phyloP scores from a whole-genome alignment of 2,888 invertebrate species.

The Tenthredo scrophulariae region DNA sequence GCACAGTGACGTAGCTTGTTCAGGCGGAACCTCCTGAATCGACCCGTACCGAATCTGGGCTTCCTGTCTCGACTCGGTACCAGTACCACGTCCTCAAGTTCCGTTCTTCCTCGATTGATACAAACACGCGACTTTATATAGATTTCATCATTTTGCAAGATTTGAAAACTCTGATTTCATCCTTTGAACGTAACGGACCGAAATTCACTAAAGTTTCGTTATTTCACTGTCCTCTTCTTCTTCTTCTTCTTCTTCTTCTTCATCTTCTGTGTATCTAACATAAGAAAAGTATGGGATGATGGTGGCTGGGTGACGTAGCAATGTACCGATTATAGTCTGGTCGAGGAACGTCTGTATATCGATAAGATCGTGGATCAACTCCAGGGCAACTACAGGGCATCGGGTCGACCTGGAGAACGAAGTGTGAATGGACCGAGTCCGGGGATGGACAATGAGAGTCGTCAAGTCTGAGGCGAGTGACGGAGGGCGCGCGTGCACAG shows the following conservation, averaged over 20 bases:
- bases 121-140: neutral
- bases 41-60: conserved; percentile 68
- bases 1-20: conserved; percentile 58
- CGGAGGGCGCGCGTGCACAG: conserved; percentile 48
- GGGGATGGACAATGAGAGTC: conserved; percentile 36
- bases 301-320: conserved; percentile 15
- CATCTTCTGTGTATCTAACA: neutral
- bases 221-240: neutral
- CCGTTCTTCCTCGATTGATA: conserved; percentile 6
- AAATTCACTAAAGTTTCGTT: neutral
- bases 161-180: neutral
- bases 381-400: conserved; percentile 29
- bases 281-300: neutral
- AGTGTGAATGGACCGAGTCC: conserved; percentile 26
- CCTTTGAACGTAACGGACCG: neutral
- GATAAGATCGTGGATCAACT: conserved; percentile 46
- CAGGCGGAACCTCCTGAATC: conserved; percentile 63
- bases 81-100: conserved; percentile 40
- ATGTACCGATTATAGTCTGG: conserved; percentile 12
- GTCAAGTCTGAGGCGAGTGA: conserved; percentile 15
- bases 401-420: conserved; percentile 15
- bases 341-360: conserved; percentile 5
- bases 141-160: neutral
- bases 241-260: neutral
- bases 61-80: conserved; percentile 59